phyloP scores from a whole-genome alignment of 2,888 invertebrate genomes.

The Meteorus cinctellus region DNA sequence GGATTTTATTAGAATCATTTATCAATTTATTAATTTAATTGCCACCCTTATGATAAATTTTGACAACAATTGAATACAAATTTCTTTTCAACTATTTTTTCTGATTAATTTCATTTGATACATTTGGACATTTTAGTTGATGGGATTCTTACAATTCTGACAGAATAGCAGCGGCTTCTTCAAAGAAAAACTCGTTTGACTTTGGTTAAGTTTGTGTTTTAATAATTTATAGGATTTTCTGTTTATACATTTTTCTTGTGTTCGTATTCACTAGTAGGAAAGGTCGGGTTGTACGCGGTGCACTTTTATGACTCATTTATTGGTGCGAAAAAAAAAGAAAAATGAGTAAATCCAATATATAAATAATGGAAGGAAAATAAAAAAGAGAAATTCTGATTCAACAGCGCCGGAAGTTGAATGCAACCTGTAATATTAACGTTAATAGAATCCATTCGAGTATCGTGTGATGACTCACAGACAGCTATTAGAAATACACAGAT shows the following conservation, averaged over 20 bases:
- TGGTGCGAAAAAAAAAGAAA: constrained; percentile 38
- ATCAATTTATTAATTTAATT: no score
- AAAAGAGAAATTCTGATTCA: constrained; percentile 62
- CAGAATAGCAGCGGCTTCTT: background rate
- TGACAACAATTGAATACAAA: no score
- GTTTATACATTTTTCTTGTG: background rate
- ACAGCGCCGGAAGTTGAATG: constrained; percentile 60
- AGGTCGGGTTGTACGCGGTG: background rate
- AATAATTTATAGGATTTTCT: background rate
- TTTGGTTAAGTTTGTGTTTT: background rate
- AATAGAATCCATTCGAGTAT: constrained; percentile 51
- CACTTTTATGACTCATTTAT: constrained; percentile 39
- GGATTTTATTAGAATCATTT: background rate
- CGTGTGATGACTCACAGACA: constrained; percentile 47
- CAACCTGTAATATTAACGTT: constrained; percentile 52
- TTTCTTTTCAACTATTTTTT: background rate
- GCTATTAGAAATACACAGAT: background rate
- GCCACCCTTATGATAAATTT: no score
- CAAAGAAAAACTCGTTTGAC: constrained; percentile 5
- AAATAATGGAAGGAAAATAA: constrained; percentile 21
- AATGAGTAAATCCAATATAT: background rate
- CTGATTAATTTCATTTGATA: background rate
- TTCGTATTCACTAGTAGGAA: constrained; percentile 11
- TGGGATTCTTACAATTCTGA: background rate
- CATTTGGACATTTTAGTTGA: background rate